Conservation (phyloP, 2,797 vertebrate genomes). For the Eulemur rubriventer region DNA sequence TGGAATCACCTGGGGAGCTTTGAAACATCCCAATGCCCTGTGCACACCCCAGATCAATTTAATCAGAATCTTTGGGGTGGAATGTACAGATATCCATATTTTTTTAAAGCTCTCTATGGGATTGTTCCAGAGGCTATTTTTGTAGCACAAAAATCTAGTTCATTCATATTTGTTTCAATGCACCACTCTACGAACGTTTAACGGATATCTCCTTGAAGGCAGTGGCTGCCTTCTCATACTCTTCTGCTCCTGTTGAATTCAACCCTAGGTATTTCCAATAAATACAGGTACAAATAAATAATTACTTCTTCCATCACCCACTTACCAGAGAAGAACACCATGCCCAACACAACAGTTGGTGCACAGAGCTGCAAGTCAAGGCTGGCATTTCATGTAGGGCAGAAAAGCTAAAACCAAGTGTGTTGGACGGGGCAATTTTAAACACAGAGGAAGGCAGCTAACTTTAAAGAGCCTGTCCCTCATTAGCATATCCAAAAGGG, state of each 20-base stretch:
- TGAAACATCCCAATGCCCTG: not conserved
- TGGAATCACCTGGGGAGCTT: not conserved
- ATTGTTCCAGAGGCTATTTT: not conserved
- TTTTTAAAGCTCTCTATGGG: not conserved
- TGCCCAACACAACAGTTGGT: not conserved
- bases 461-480: not conserved
- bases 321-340: not conserved
- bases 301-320: not conserved
- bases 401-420: not conserved
- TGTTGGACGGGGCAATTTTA: not conserved
- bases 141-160: not conserved
- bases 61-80: not conserved
- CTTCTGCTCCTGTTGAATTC: not conserved
- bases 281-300: not conserved
- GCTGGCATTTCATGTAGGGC: not conserved
- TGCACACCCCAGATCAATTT: not conserved
- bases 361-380: not conserved
- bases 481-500: not conserved
- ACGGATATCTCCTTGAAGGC: not conserved
- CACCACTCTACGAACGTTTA: not conserved
- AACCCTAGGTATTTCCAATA: not conserved
- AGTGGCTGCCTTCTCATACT: not conserved
- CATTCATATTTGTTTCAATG: not conserved
- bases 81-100: accelerated
- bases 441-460: not conserved